Conservation (phyloP, 1,140 invertebrate genomes). For the Eufriesea mexicana region DNA sequence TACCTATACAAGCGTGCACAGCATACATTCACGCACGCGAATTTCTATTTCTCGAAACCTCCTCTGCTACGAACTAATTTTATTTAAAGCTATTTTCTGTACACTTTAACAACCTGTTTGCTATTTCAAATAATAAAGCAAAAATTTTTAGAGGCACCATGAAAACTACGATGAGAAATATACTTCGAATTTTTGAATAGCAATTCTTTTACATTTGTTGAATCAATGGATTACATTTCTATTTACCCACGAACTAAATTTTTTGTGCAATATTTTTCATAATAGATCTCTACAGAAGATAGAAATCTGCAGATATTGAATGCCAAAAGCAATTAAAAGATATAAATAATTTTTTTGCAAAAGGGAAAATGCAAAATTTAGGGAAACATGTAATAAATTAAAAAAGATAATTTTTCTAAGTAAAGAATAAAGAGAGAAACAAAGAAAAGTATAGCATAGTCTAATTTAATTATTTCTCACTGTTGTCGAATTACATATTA, state of each 20-base stretch:
- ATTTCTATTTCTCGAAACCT: conserved; percentile 80
- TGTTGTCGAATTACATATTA: not conserved
- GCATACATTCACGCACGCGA: conserved; percentile 69
- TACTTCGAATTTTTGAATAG: not conserved
- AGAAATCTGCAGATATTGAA: not conserved
- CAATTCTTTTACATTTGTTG: not conserved
- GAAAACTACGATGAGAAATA: no score
- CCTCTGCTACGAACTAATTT: conserved; percentile 36
- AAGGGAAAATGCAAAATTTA: not conserved
- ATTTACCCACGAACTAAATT: not conserved
- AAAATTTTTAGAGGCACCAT: not conserved
- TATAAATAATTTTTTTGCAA: not conserved
- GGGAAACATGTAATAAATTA: not conserved
- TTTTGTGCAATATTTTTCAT: no score
- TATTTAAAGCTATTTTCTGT: conserved; percentile 19
- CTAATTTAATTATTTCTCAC: not conserved
- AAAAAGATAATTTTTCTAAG: no score
- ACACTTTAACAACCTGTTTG: not conserved
- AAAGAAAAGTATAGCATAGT: not conserved
- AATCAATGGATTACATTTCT: not conserved
- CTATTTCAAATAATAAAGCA: not conserved
- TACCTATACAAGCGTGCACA: conserved; percentile 70
- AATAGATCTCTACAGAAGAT: not conserved
- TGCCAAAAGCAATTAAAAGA: not conserved
- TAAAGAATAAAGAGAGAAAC: not conserved